Evolutionary conservation across 1,140 invertebrate species (phyloP), one percentile per base, ranked within the genome.

Genomic region (Zaprionus tsacasi): DNA sequence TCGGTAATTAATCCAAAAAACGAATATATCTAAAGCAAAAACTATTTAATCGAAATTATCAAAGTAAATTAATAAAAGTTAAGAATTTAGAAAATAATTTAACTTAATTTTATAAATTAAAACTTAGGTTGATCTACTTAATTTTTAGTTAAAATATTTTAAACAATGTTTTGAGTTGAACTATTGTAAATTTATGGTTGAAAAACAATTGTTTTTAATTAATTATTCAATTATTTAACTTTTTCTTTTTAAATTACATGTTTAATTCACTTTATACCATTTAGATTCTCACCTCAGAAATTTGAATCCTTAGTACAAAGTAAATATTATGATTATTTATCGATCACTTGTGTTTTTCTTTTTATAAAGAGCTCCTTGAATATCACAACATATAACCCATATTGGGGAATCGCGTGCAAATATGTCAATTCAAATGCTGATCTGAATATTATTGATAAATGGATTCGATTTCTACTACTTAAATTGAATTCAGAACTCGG

Each of bases 381-480:
- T 70, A 61, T 70, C 69, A 70, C 69, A 63, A 70, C 38, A 70
- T 48, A 70, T 35, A 40, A 10, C 27, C 67, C 67, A 70, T 70
- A 12, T 15, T 43, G 7, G 7, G 45, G 3, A 11, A 33, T 30
- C 35, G 43, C 48, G 38, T 45, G 27, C 17, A 40, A 43, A 21
- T 61, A 30, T 63, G 27, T 13, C 27, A 35, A 45, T 30, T 56
- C 27, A 35, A 63, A 45, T 17, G 54, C 0, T 48, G 45, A 59
- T 59, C 25, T 36, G 30, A 61, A 60, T 59, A 59, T 30, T 38
- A 60, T 38, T 35, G 21, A 48, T 12, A 59, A 27, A 56, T 21
- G 6, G 15, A 45, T 48, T 66, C 54, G 30, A 52, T 69, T 69
- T 52, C 48, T 36, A 40, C 48, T 36, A 40, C 61, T 15, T 43